Conservation (phyloP, 2,888 invertebrate genomes). For the Sinhomidia bicolor region DNA sequence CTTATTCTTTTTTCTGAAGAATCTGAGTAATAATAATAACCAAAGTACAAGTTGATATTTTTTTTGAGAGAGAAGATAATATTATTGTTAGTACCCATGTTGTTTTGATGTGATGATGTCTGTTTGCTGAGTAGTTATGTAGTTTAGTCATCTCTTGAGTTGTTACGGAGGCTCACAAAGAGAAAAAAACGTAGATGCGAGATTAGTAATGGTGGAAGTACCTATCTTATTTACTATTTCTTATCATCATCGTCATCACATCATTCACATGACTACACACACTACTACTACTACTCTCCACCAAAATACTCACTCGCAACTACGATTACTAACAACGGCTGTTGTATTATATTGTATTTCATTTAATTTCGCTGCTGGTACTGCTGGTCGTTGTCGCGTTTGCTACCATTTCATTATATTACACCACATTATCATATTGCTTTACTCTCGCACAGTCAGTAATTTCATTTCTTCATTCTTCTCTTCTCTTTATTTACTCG, state of each 20-base stretch:
- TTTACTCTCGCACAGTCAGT: background rate
- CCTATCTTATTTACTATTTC: constrained; percentile 4
- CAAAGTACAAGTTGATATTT: constrained; percentile 40
- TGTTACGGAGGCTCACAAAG: background rate
- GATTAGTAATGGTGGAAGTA: constrained; percentile 11
- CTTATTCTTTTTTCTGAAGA: constrained; percentile 4
- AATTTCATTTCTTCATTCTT: constrained; percentile 33
- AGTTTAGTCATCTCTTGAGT: background rate
- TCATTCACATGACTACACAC: constrained; percentile 37
- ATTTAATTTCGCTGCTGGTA: background rate
- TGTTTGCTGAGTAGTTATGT: background rate
- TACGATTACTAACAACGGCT: no score
- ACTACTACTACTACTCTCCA: background rate
- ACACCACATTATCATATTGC: background rate
- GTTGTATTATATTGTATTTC: no score
- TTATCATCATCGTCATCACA: background rate
- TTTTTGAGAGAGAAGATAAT: constrained; percentile 27
- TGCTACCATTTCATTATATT: background rate
- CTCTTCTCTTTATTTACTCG: no score
- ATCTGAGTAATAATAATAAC: constrained; percentile 7
- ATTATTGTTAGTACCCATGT: constrained; percentile 28
- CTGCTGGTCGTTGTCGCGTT: background rate
- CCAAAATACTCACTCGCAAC: background rate
- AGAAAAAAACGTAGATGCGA: background rate
- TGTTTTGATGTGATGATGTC: constrained; percentile 37